phyloP scores from a whole-genome alignment of 1,140 invertebrate genomes.

The Calycopis cecrops region DNA sequence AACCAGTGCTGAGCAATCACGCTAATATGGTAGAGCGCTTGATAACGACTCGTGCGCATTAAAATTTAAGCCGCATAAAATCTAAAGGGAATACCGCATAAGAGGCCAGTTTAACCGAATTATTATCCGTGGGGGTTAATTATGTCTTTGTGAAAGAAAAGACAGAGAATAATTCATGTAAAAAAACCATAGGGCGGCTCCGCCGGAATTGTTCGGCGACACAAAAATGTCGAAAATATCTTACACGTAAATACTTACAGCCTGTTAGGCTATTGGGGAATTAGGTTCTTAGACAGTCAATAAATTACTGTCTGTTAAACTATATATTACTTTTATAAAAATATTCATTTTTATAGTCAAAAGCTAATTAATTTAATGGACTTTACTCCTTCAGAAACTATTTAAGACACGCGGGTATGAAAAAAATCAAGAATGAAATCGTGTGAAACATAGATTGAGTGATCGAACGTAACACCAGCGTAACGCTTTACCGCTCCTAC shows the following conservation, averaged over 20 bases:
- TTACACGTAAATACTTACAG: not conserved
- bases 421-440: no score
- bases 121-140: slow-evolving; percentile 63
- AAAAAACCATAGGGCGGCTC: slow-evolving; percentile 36
- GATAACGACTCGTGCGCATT: slow-evolving; percentile 43
- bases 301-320: no score
- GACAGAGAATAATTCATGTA: slow-evolving; percentile 49
- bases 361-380: no score
- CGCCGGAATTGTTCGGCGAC: slow-evolving; percentile 23
- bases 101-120: slow-evolving; percentile 47
- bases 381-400: no score
- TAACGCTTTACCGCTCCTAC: no score
- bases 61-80: slow-evolving; percentile 43
- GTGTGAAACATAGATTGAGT: no score
- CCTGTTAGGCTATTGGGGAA: not conserved
- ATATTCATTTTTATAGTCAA: no score
- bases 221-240: slow-evolving; percentile 10
- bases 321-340: no score
- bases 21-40: slow-evolving; percentile 25
- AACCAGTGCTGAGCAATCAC: slow-evolving; percentile 24
- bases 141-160: slow-evolving; percentile 58
- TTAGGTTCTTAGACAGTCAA: no score
- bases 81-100: slow-evolving; percentile 52
- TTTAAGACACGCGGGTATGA: no score
- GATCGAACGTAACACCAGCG: no score